Evolutionary conservation across 2,888 invertebrate genomes (phyloP).

Genomic region (Himalopsyche tibetana): DNA sequence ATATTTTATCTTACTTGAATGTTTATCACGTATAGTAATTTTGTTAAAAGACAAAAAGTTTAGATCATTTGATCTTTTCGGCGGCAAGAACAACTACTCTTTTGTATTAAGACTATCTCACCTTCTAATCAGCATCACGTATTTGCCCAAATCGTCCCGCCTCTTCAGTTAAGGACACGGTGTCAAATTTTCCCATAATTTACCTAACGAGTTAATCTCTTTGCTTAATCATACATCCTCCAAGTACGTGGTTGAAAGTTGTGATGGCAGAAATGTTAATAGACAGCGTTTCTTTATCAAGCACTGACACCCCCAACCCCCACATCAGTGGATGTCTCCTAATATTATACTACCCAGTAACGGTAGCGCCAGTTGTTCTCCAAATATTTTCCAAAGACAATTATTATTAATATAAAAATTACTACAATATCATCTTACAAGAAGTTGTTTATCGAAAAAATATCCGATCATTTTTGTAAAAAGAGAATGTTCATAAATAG

Average conservation of each 20-base stretch:
- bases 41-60: no score
- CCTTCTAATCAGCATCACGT: not conserved
- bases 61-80: no score
- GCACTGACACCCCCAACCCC: not conserved
- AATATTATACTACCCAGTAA: constrained; percentile 4
- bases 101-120: no score
- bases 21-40: no score
- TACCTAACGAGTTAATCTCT: constrained; percentile 35
- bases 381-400: not conserved
- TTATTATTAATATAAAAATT: no score
- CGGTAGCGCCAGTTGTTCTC: not conserved
- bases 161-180: not conserved
- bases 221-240: constrained; percentile 32
- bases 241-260: constrained; percentile 36
- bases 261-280: constrained; percentile 32
- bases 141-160: not conserved
- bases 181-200: constrained; percentile 28
- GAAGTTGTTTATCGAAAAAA: no score
- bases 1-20: no score
- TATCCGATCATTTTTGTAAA: no score
- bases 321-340: not conserved
- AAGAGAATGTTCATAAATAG: no score
- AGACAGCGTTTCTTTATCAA: constrained; percentile 41
- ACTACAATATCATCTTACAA: no score
- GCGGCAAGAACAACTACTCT: no score